Base-by-base conservation (phyloP, 2,113 vertebrate genomes). In the Aptenodytes forsteri region DNA sequence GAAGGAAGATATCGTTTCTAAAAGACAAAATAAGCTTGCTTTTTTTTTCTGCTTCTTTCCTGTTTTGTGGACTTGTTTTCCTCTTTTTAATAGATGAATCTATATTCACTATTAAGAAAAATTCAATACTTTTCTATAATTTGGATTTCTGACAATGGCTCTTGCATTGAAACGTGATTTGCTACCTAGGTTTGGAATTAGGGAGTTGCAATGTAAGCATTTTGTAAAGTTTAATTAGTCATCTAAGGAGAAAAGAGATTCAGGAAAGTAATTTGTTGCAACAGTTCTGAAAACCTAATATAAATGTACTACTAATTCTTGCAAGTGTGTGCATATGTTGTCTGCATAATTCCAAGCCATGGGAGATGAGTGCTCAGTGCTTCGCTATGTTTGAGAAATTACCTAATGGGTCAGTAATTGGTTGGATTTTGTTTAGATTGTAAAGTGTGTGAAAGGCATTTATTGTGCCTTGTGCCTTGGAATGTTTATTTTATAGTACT, bases 281-380 rank as follows among this genome's bases (percentile, higher is more conserved):
- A 38, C 81, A 87, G 64, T 59, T 94, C 72, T 88, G 79, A 46
- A 86, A 84, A 65, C 32, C 70, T 83, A 59, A 40, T 89, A 29
- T n/a, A 94, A 25, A 9, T 56, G 9, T 78, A n/a, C 81, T 95
- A 96, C 95, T 97, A 98, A 97, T 93, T 90, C 13, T 70, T 95
- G 93, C 75, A 95, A 97, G 81, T 25, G 87, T 90, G 92, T 96
- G 90, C 44, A 4, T 93, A 73, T 44, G 15, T 81, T 86, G 30
- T 82, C 77, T 93, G 88, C 52, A 12, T 94, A 93, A 82, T 83
- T 75, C 36, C 44, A 80, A 66, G 42, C 52, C 23, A 0, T 50
- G 64, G 40, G 76, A 69, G n/a, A 34, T 56, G 55, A 86, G 75
- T 71, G 62, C 49, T 93, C 19, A 76, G n/a, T 79, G 64, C 52